Conservation (phyloP, 1,140 invertebrate genomes). For the Aphis gossypii region DNA sequence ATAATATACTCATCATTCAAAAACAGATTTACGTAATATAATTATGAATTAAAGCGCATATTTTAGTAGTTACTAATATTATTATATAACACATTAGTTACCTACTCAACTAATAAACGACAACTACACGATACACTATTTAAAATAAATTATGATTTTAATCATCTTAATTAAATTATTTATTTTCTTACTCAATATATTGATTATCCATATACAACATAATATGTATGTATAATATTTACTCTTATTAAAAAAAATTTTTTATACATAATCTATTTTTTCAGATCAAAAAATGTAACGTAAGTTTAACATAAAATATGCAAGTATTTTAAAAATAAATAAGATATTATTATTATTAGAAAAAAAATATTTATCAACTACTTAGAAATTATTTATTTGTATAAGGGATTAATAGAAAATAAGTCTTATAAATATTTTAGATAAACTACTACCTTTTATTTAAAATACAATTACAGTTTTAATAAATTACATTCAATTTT, state of each 20-base stretch:
- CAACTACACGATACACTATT: background rate
- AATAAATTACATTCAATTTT: too few species aligned
- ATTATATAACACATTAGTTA: background rate
- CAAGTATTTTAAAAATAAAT: too few species aligned
- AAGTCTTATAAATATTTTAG: too few species aligned
- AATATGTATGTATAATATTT: background rate
- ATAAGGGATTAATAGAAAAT: too few species aligned
- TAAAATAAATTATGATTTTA: background rate
- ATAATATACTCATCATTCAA: background rate
- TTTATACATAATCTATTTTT: background rate
- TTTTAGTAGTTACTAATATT: background rate
- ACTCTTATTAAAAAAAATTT: background rate
- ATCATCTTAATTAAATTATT: background rate
- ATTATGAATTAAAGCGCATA: slow-evolving; percentile 2
- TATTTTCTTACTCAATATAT: background rate
- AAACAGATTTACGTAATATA: background rate
- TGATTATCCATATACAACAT: background rate
- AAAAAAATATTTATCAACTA: too few species aligned
- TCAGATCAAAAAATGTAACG: too few species aligned
- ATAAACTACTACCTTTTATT: too few species aligned
- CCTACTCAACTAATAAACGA: background rate
- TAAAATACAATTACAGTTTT: too few species aligned
- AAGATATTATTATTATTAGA: too few species aligned
- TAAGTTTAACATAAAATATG: too few species aligned
- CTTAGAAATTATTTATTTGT: too few species aligned